These are phyloP conservation scores for Actinemys pallida DNA, from an alignment of 2,113 vertebrate genomes.

Conservation along the genomic window DNA sequence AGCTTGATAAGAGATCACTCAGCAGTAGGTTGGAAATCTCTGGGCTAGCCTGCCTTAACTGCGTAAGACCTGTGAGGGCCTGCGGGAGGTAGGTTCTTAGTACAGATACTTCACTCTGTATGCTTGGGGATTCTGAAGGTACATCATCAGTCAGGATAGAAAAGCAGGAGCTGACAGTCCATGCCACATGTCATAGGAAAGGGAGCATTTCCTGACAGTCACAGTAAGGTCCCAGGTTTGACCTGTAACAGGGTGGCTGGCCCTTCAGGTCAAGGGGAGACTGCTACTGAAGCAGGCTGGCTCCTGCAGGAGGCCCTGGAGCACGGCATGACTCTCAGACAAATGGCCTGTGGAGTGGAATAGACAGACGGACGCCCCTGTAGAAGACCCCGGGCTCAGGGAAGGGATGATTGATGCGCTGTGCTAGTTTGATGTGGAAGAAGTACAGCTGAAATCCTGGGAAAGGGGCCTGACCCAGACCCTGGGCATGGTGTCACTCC, in stretches of 20 bases:
- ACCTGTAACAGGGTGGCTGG: not conserved
- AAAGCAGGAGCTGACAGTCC: not conserved
- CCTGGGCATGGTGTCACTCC: not conserved
- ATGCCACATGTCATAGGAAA: not conserved
- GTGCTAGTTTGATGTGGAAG: not conserved
- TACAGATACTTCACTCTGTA: not conserved
- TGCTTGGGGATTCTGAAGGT: not conserved
- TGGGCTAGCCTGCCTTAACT: not conserved
- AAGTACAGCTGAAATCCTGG: not conserved
- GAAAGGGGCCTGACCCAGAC: not conserved
- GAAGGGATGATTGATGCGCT: not conserved
- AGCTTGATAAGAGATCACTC: not conserved
- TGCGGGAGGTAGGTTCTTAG: not conserved
- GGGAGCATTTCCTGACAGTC: not conserved
- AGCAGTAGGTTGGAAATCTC: not conserved
- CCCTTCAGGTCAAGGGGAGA: not conserved
- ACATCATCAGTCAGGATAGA: not conserved
- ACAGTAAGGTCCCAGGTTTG: not conserved
- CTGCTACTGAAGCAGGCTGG: not conserved
- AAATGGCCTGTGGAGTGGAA: not conserved
- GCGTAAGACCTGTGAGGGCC: not conserved
- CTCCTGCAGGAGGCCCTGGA: not conserved
- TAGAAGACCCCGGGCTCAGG: not conserved
- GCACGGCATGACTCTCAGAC: not conserved
- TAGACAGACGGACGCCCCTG: not conserved